Percentiles rank a stretch among this genome's conserved stretches.
Evolutionary conservation across 2,888 invertebrate species (phyloP).

Genomic region (Elmis aenea): DNA sequence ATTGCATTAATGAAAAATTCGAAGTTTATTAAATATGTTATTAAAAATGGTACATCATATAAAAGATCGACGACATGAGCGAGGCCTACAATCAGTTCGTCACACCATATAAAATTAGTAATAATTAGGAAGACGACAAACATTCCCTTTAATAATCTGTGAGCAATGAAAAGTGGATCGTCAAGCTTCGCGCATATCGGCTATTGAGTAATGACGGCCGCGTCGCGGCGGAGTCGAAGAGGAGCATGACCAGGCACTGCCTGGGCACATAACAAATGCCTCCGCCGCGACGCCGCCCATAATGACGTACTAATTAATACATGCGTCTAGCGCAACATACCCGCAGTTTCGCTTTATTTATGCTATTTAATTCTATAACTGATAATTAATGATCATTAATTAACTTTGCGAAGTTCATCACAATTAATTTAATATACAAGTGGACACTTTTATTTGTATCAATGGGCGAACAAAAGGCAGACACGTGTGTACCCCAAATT

Average conservation of each 20-base stretch:
- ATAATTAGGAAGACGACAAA: conserved; percentile 35
- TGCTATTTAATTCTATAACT: conserved; percentile 45
- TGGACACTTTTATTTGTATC: conserved; percentile 47
- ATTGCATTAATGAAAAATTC: conserved; percentile 44
- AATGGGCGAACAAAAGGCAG: conserved; percentile 48
- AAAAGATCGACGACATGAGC: conserved; percentile 43
- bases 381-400: conserved; percentile 44
- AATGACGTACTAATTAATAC: conserved; percentile 36
- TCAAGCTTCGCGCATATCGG: conserved; percentile 37
- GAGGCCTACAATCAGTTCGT: conserved; percentile 23
- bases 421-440: conserved; percentile 46
- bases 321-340: conserved; percentile 36
- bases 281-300: conserved; percentile 17
- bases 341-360: conserved; percentile 40
- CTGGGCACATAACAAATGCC: conserved; percentile 23
- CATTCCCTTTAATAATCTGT: conserved; percentile 31
- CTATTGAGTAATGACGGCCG: conserved; percentile 30
- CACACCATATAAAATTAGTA: conserved; percentile 21
- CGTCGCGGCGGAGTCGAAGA: conserved; percentile 24
- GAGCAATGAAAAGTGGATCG: conserved; percentile 31
- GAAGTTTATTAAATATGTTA: conserved; percentile 46
- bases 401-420: conserved; percentile 48
- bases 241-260: conserved; percentile 13
- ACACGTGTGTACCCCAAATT: conserved; percentile 42
- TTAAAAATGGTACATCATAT: conserved; percentile 47